These are phyloP conservation scores for Conus ventricosus DNA, from an alignment of 1,140 invertebrate genomes.

Conservation along the genomic window DNA sequence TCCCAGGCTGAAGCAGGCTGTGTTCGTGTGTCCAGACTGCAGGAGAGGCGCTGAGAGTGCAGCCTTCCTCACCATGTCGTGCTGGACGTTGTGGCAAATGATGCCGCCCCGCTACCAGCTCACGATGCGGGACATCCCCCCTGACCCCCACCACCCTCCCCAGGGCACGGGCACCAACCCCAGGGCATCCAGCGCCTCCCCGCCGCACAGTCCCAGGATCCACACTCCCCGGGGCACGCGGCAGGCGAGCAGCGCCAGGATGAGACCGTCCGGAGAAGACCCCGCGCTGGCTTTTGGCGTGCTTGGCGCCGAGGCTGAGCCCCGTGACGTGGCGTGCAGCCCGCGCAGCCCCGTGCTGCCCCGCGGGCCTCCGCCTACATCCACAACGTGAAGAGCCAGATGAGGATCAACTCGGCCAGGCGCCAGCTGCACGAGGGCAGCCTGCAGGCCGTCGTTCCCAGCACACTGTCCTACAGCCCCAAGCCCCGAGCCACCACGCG, in stretches of 20 bases:
- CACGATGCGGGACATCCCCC: slow-evolving; percentile 41
- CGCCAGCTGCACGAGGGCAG: not conserved
- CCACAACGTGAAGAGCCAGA: slow-evolving; percentile 28
- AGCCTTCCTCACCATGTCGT: slow-evolving; percentile 28
- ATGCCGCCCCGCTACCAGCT: slow-evolving; percentile 61
- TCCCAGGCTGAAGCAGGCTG: not conserved
- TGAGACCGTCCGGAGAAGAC: not conserved
- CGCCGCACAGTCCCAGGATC: not conserved
- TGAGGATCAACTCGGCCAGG: slow-evolving; percentile 8
- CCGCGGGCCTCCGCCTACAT: slow-evolving; percentile 32
- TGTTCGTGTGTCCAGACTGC: not conserved
- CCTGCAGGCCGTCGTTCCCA: not conserved
- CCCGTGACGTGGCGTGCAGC: not conserved
- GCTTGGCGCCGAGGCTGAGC: not conserved
- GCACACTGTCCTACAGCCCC: not conserved
- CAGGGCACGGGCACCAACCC: not conserved
- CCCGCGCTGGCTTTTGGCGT: not conserved
- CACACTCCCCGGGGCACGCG: not conserved
- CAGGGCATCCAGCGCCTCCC: slow-evolving; percentile 12
- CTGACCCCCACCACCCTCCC: slow-evolving; percentile 35
- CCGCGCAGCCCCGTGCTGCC: not conserved
- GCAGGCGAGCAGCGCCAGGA: not conserved
- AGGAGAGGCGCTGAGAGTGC: not conserved
- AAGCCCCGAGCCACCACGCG: slow-evolving; percentile 16
- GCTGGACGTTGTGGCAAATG: slow-evolving; percentile 62